Percentiles rank a stretch among this genome's conserved stretches.
phyloP scores from a whole-genome alignment of 2,113 vertebrate species.

The Myrmecophaga tridactyla region DNA sequence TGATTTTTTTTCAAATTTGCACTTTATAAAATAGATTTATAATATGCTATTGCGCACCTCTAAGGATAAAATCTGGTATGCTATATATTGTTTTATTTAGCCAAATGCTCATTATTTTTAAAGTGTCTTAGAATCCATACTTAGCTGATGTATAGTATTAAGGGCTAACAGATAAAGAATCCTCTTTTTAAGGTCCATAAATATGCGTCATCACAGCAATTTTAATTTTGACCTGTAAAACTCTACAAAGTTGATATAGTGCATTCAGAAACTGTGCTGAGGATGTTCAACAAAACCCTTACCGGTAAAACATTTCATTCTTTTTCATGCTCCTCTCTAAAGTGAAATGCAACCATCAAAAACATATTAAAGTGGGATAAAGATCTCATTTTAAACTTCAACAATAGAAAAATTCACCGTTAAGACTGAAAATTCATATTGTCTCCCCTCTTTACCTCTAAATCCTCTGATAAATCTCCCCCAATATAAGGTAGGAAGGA shows the following conservation, averaged over 20 bases:
- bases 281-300: constrained; percentile 50
- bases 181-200: constrained; percentile 74
- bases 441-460: neutral
- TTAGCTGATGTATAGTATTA: constrained; percentile 71
- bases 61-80: constrained; percentile 73
- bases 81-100: constrained; percentile 71
- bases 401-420: constrained; percentile 62
- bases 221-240: constrained; percentile 74
- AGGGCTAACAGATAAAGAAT: constrained; percentile 75
- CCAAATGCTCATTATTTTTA: constrained; percentile 82
- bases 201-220: constrained; percentile 74
- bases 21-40: constrained; percentile 68
- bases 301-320: constrained; percentile 66
- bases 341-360: constrained; percentile 65
- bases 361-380: constrained; percentile 63
- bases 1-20: constrained; percentile 70
- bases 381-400: constrained; percentile 68
- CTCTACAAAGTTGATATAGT: constrained; percentile 68
- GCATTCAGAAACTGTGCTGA: constrained; percentile 61
- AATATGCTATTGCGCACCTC: constrained; percentile 69
- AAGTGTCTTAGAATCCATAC: constrained; percentile 74
- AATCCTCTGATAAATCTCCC: neutral
- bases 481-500: neutral
- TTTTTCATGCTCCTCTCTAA: constrained; percentile 66
- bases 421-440: constrained; percentile 62